These are phyloP conservation scores for Staurois parvus DNA, from an alignment of 2,797 vertebrate species.

Conservation along the genomic window DNA sequence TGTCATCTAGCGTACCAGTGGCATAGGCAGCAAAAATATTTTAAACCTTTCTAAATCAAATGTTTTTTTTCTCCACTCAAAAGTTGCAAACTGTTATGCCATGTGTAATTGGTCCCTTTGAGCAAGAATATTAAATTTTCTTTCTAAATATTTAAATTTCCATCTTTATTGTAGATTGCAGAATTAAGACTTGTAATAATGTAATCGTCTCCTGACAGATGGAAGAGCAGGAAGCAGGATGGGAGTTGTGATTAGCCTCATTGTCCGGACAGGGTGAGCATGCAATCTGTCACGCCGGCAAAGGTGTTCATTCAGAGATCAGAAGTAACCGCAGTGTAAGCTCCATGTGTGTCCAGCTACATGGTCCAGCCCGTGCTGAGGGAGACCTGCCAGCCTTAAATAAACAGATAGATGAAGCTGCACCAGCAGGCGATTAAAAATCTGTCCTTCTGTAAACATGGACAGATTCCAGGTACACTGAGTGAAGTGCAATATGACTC, in stretches of 20 bases:
- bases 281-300: constrained; percentile 50
- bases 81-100: background rate
- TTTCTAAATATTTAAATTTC: background rate
- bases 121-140: no score
- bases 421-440: constrained; percentile 52
- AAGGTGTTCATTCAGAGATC: constrained; percentile 37
- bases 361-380: constrained; percentile 23
- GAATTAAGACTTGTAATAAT: constrained; percentile 16
- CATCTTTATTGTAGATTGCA: background rate
- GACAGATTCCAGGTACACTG: constrained; percentile 56
- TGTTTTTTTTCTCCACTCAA: background rate
- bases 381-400: constrained; percentile 54
- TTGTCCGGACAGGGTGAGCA: constrained; percentile 26
- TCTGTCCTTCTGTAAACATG: constrained; percentile 56
- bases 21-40: background rate
- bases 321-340: constrained; percentile 35
- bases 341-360: constrained; percentile 37
- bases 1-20: background rate
- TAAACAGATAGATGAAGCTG: constrained; percentile 48
- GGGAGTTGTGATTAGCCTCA: constrained; percentile 49
- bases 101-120: background rate
- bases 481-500: constrained; percentile 47
- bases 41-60: background rate
- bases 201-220: constrained; percentile 52
- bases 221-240: constrained; percentile 45